Evolutionary conservation across 1,140 invertebrate species (phyloP).

Genomic region (Drosophila azteca): DNA sequence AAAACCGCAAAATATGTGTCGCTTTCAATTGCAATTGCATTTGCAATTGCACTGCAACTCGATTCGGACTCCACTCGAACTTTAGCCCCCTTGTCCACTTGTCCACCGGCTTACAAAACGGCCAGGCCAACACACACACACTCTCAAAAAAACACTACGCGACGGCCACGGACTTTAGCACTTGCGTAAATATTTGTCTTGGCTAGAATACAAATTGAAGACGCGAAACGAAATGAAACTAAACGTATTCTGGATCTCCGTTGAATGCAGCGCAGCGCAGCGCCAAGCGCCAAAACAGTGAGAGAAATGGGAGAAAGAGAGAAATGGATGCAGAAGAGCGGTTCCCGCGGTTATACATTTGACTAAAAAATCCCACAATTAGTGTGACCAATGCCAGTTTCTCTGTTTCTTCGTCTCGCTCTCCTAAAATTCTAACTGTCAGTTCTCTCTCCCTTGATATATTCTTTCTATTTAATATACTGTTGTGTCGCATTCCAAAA

Average conservation of each 20-base stretch:
- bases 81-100: constrained; percentile 38
- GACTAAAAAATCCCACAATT: no score
- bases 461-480: no score
- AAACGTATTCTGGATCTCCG: constrained; percentile 14
- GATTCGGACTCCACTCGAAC: constrained; percentile 31
- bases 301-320: no score
- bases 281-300: no score
- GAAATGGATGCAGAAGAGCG: no score
- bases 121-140: constrained; percentile 11
- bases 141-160: constrained; percentile 36
- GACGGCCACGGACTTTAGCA: constrained; percentile 36
- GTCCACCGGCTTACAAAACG: constrained; percentile 37
- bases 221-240: constrained; percentile 6
- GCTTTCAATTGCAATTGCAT: constrained; percentile 68
- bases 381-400: no score
- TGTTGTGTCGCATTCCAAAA: no score
- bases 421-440: no score
- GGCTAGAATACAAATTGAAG: constrained; percentile 16
- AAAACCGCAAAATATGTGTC: constrained; percentile 50
- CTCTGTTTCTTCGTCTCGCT: no score
- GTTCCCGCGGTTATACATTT: no score
- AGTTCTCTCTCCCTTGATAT: no score
- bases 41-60: constrained; percentile 1
- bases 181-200: constrained; percentile 70
- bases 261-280: no score